phyloP scores from a whole-genome alignment of 2,797 vertebrate genomes.

The Echiichthys vipera region DNA sequence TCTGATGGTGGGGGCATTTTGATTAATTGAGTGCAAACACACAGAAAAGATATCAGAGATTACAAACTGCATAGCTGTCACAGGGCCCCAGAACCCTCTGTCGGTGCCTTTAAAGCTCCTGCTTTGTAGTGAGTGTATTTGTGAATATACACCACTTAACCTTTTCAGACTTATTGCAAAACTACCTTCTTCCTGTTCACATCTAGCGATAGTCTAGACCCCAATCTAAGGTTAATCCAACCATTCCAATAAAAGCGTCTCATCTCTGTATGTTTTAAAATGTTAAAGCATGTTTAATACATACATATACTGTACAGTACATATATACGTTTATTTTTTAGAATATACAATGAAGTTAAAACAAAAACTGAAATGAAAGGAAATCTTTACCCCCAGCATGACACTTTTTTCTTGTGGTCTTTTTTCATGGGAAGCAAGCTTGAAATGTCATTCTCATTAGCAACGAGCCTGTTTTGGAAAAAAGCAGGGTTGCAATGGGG shows the following conservation, averaged over 20 bases:
- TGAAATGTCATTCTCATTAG: slow-evolving; percentile 60
- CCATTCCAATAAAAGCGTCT: background rate
- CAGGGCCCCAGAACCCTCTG: too few species aligned
- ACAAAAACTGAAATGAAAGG: too few species aligned
- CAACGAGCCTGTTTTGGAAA: slow-evolving; percentile 22
- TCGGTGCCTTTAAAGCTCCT: too few species aligned
- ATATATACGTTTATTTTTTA: too few species aligned
- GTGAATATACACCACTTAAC: background rate
- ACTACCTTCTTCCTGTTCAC: background rate
- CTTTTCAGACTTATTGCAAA: background rate
- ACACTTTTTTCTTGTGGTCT: slow-evolving; percentile 1
- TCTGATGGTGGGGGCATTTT: too few species aligned
- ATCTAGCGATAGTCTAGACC: too few species aligned
- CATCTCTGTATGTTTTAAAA: background rate
- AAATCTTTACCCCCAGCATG: background rate
- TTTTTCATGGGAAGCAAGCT: background rate
- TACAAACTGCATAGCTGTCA: background rate
- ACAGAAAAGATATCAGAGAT: background rate
- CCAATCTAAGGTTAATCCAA: background rate
- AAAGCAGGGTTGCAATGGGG: background rate
- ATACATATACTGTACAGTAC: too few species aligned
- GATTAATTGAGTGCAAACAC: background rate
- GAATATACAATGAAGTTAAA: too few species aligned
- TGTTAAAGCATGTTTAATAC: background rate
- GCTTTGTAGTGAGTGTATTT: background rate